These are phyloP conservation scores for Myripristis jacobus DNA, from an alignment of 2,797 vertebrate genomes.

Conservation along the genomic window DNA sequence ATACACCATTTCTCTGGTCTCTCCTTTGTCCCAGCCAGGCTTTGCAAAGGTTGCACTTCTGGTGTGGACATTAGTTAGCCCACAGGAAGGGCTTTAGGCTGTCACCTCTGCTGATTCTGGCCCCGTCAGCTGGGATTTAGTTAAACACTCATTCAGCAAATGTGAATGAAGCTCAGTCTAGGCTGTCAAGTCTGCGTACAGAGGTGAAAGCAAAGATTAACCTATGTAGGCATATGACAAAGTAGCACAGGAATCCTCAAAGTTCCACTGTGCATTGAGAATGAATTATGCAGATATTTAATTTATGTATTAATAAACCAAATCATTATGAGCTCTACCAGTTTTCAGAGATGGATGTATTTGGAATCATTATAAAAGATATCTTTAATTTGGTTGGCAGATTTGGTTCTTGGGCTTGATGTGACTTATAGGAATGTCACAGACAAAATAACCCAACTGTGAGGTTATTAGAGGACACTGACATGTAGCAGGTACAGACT, in stretches of 20 bases:
- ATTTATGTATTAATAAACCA: neutral
- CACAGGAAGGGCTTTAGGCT: constrained; percentile 78
- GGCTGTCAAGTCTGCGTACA: constrained; percentile 37
- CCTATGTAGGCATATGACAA: constrained; percentile 22
- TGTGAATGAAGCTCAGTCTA: constrained; percentile 74
- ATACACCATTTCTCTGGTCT: constrained; percentile 55
- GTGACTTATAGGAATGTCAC: neutral
- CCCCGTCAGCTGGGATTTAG: constrained; percentile 82
- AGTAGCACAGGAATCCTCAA: constrained; percentile 1
- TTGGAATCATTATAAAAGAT: neutral
- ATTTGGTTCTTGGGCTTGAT: neutral
- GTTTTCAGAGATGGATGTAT: neutral
- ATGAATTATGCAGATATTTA: neutral
- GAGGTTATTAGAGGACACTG: neutral
- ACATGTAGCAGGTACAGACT: neutral
- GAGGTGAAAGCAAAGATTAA: constrained; percentile 56
- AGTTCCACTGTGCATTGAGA: constrained; percentile 11
- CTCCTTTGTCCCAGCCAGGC: constrained; percentile 67
- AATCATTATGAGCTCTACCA: neutral
- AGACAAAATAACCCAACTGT: neutral
- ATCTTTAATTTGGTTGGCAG: no score
- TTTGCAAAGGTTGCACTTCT: constrained; percentile 83
- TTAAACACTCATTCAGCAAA: constrained; percentile 84
- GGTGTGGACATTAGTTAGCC: constrained; percentile 75
- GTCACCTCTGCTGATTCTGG: constrained; percentile 69